A percentile compares a stretch with the other conserved stretches of the same genome.
phyloP scores from a whole-genome alignment of 2,888 invertebrate species.

The Meteorus colon region DNA sequence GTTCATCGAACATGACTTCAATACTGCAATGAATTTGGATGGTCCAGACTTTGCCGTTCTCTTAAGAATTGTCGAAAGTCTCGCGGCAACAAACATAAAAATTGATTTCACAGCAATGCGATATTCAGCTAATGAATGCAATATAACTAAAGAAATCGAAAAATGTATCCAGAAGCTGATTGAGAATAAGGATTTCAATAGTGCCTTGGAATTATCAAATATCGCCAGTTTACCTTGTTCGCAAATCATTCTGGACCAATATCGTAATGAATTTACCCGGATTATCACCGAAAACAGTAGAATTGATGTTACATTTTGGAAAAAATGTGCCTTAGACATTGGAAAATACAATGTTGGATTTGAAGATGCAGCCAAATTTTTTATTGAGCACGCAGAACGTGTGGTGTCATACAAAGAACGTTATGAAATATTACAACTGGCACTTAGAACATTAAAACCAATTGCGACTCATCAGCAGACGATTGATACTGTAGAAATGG shows the following conservation, averaged over 20 bases:
- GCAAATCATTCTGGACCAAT: conserved; percentile 64
- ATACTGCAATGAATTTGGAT: conserved; percentile 61
- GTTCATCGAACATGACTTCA: conserved; percentile 60
- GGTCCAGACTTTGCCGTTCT: conserved; percentile 73
- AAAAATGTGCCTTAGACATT: conserved; percentile 79
- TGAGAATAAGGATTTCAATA: conserved; percentile 75
- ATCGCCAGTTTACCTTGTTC: conserved; percentile 61
- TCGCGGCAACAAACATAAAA: conserved; percentile 76
- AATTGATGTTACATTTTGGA: conserved; percentile 73
- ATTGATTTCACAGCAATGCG: conserved; percentile 75
- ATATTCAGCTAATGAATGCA: conserved; percentile 73
- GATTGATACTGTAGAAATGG: conserved; percentile 67
- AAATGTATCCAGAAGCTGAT: conserved; percentile 77
- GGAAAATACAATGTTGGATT: conserved; percentile 78
- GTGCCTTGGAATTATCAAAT: conserved; percentile 78
- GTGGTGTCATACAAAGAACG: conserved; percentile 69
- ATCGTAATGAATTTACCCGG: conserved; percentile 71
- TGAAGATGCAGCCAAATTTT: conserved; percentile 79
- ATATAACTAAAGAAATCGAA: conserved; percentile 75
- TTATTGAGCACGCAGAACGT: conserved; percentile 76
- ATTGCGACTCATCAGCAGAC: conserved; percentile 59
- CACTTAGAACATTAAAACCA: conserved; percentile 63
- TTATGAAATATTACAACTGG: conserved; percentile 66
- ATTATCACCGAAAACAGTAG: conserved; percentile 69
- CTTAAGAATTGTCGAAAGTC: conserved; percentile 76